Base-by-base conservation (phyloP, 2,113 vertebrate species). In the Lethenteron camtschaticum region DNA sequence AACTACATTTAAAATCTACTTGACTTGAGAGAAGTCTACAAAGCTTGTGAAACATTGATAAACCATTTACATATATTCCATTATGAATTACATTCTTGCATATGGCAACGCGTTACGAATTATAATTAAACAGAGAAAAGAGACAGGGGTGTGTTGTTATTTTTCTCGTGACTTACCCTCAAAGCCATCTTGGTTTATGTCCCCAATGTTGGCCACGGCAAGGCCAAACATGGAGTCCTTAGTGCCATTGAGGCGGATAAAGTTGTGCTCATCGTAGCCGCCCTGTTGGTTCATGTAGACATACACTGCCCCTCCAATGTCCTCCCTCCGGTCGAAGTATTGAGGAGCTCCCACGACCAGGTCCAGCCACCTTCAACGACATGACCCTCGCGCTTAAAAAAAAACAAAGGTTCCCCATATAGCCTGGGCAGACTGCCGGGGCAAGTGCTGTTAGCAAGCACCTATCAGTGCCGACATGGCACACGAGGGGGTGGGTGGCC, bases 141-240 rank as follows among this genome's bases (percentile, higher is more conserved):
- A 63, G 20, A 63, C 59, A 63, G 13, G 59, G 13, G 20, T 63
- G 7, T 63, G 59, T 14, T 20, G 8, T 20, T 20, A 18, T 63
- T 63, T 63, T 20, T 63, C 13, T 8, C 13, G 20, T 63, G 8
- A 63, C 59, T 78, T 71, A 94, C 95, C 95, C 78, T 83, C 76
- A 68, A 83, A 95, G 10, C 84, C 86, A 2, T 99, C 95, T 77
- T 85, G 86, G 79, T 99, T 95, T 72, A 92, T 10, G 69, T 99
- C 92, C 2, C 91, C 91, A 2, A 95, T 80, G 68, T 86, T 90
- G 77, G 90, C 83, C 68, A 97, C 92, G 1, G 89, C 83, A 72
- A 96, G 80, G 58, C 95, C 95, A 75, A 96, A 99, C 95, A 99
- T 97, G 1, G 95, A 99, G 76, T 89, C 82, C 55, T 85, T 85